Base-by-base conservation (phyloP, 2,888 invertebrate species). In the Eumacrocentrus americanus region DNA sequence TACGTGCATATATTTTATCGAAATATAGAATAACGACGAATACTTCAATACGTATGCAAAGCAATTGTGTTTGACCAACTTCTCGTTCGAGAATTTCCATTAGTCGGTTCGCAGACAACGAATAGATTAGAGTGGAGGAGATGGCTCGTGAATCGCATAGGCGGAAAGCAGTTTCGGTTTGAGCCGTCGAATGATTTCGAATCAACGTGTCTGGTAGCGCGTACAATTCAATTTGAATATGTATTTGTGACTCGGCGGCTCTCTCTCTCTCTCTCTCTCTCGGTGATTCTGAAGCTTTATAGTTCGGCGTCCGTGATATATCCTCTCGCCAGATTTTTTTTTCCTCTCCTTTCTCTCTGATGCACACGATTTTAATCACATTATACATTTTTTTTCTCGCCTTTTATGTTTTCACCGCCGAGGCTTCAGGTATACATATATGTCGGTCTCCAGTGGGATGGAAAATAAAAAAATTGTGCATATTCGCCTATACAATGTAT, bases 221-320 rank as follows among this genome's bases (percentile, higher is more conserved):
- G 79, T 70, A 76, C 78, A 79, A 80, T 80, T 80, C 74, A 80
- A 80, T 80, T 80, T 80, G 80, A 80, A 80, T 80, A 80, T 80
- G 80, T 75, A 80, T 80, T 75, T 67, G 63, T n/a, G 58, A 60
- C 50, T 62, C 63, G 57, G 56, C 58, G 53, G 51, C 57, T 48
- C 16, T 25, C 22, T 37, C 56, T 12, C 23, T 20, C 20, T 51
- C 14, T 22, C 9, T 16, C 38, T 44, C 2, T 35, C 47, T 25
- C 18, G 20, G n/a, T 14, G 16, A 40, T 35, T 25, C 38, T 48
- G n/a, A 35, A 48, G 48, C 48, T 57, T 57, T 57, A 47, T 47
- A 50, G 40, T 38, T 48, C 22, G 14, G 16, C 9, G 7, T 54
- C 29, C 34, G n/a, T 54, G 14, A 48, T 48, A 6, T 14, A 40